Evolutionary conservation across 2,797 vertebrate species (phyloP), one percentile per base, ranked within the genome.

Genomic region (Betta splendens): DNA sequence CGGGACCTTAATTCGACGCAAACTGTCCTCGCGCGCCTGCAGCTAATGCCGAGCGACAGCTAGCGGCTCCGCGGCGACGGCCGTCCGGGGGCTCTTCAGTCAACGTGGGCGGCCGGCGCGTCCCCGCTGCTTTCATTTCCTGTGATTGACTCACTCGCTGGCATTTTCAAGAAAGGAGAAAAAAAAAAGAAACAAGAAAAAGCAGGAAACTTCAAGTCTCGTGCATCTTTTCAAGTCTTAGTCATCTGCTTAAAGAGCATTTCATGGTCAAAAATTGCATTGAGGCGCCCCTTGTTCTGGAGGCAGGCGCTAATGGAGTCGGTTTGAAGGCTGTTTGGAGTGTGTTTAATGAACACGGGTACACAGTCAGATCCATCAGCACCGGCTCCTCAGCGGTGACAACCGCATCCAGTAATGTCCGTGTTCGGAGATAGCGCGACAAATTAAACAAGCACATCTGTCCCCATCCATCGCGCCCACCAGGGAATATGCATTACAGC

Each of bases 301-400:
- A 81, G 77, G 82, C 82, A 75, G 80, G 74, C 74, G 42, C 85
- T 89, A 86, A 87, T 86, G 54, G 76, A 85, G 76, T 72, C 65
- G n/a, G 75, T 87, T 84, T 87, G 86, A 89, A 89, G 84, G 75
- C 81, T 85, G 81, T 89, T 86, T 89, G 81, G 83, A 77, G 86
- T 83, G 81, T 85, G 83, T 90, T 90, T 90, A 90, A 89, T 89
- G 85, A 90, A 90, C 86, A 82, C 78, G 48, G 44, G 77, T 69
- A 82, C 83, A 73, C 79, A 85, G 87, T 88, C 87, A 86, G 82
- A 91, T 86, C 81, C 83, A 72, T 88, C 86, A 85, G 72, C 26
- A 38, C 57, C 1, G 51, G 44, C 78, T 79, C 80, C 85, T 89
- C 82, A 81, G 64, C 72, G 74, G 59, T 86, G 88, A 89, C 87